Conservation (phyloP, 1,140 invertebrate genomes). For the Lepidostoma basale region DNA sequence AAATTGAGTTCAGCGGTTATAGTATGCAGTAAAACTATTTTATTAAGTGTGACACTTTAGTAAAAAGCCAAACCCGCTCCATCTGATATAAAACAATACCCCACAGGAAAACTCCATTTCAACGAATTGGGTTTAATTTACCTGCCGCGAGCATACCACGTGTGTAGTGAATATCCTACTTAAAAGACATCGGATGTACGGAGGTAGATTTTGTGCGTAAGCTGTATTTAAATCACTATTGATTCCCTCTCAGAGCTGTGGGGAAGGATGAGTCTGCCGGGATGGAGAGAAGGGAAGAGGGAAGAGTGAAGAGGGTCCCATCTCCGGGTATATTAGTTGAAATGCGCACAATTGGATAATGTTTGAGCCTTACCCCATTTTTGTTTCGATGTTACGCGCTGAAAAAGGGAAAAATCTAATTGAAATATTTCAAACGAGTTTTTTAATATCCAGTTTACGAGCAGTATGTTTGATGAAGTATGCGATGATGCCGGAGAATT, state of each 20-base stretch:
- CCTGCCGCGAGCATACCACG: too few species aligned
- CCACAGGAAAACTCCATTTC: too few species aligned
- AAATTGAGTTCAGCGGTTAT: too few species aligned
- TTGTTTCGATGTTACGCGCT: constrained; percentile 12
- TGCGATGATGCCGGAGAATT: not conserved
- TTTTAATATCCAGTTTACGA: constrained; percentile 12
- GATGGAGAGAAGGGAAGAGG: not conserved
- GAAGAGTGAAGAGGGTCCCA: not conserved
- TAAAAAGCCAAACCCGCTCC: too few species aligned
- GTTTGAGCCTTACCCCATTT: not conserved
- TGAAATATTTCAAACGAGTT: constrained; percentile 25
- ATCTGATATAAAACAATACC: too few species aligned
- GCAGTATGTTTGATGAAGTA: constrained; percentile 11
- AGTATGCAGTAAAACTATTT: too few species aligned
- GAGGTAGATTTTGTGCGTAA: constrained; percentile 44
- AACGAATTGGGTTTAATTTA: too few species aligned
- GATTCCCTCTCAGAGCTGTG: constrained; percentile 32
- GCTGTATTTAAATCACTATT: constrained; percentile 47
- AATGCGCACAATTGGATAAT: constrained; percentile 44
- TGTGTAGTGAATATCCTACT: too few species aligned
- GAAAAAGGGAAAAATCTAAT: constrained; percentile 10
- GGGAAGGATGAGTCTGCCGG: too few species aligned
- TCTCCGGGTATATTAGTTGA: constrained; percentile 42
- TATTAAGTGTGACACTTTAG: too few species aligned
- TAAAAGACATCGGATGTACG: constrained; percentile 39